Evolutionary conservation across 2,113 vertebrate species (phyloP).

Genomic region (Sinosuthora webbiana): DNA sequence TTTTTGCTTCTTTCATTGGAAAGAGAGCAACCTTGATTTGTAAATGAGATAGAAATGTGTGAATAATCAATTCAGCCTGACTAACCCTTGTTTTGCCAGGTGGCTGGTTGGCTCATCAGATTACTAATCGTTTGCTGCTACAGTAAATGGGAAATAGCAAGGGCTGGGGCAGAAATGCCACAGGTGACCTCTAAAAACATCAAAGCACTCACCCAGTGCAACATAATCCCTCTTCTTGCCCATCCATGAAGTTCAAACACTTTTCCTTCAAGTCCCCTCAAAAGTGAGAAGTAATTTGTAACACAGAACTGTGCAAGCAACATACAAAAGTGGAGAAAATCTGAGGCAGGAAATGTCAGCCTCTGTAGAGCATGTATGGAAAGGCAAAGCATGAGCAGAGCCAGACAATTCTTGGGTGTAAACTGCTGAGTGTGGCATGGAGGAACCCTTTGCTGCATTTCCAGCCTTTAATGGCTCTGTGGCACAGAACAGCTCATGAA

Average conservation of each 20-base stretch:
- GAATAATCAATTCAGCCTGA: not conserved
- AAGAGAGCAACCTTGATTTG: not conserved
- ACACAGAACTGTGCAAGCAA: not conserved
- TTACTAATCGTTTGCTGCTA: not conserved
- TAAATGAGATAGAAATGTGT: not conserved
- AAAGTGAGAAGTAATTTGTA: not conserved
- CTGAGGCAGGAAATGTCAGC: not conserved
- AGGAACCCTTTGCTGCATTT: not conserved
- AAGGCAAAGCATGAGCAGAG: not conserved
- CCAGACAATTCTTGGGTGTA: not conserved
- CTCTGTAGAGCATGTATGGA: not conserved
- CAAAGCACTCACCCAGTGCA: not conserved
- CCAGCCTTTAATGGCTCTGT: not conserved
- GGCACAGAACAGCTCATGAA: not conserved
- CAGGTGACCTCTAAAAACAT: not conserved
- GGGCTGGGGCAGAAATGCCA: not conserved
- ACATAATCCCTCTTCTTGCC: not conserved
- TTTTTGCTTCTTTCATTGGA: not conserved
- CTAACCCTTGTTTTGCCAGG: conserved; percentile 7
- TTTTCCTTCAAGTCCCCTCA: not conserved
- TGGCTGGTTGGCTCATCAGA: not conserved
- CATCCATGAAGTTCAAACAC: not conserved
- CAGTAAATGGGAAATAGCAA: not conserved
- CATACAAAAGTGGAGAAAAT: not conserved
- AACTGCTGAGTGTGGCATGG: fast-evolving